These are phyloP conservation scores for Aplodontia rufa DNA, from an alignment of 2,113 vertebrate species.

Conservation along the genomic window DNA sequence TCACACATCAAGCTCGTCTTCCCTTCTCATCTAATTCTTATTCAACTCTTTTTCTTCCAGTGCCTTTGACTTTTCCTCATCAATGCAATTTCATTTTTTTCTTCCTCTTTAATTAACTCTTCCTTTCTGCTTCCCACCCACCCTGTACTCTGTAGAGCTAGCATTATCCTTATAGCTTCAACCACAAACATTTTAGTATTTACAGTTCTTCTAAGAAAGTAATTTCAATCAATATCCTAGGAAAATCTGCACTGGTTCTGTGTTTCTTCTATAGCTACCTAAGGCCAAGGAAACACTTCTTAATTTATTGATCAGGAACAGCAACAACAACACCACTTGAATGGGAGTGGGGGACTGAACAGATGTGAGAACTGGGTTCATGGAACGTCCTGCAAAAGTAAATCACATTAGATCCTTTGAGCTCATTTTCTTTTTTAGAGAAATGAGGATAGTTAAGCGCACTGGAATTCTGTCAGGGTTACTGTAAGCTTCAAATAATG, in stretches of 20 bases:
- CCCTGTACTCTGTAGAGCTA: accelerated
- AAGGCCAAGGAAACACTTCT: background rate
- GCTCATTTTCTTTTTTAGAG: background rate
- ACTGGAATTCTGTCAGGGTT: background rate
- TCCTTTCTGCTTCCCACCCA: background rate
- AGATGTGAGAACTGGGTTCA: background rate
- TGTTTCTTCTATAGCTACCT: background rate
- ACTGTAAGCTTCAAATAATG: background rate
- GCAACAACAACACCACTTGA: background rate
- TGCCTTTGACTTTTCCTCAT: background rate
- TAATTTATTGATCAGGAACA: background rate
- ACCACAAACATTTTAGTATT: background rate
- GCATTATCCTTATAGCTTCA: background rate
- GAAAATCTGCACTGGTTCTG: background rate
- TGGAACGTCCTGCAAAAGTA: background rate
- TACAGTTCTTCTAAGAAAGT: background rate
- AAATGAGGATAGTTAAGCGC: background rate
- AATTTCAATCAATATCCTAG: background rate
- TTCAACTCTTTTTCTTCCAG: background rate
- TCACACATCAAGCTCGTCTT: background rate
- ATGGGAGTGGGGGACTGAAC: background rate
- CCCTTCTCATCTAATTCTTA: background rate
- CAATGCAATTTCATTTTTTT: background rate
- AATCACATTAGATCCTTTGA: background rate
- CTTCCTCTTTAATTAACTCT: background rate